phyloP scores from a whole-genome alignment of 2,797 vertebrate genomes.

The Amniataba percoides region DNA sequence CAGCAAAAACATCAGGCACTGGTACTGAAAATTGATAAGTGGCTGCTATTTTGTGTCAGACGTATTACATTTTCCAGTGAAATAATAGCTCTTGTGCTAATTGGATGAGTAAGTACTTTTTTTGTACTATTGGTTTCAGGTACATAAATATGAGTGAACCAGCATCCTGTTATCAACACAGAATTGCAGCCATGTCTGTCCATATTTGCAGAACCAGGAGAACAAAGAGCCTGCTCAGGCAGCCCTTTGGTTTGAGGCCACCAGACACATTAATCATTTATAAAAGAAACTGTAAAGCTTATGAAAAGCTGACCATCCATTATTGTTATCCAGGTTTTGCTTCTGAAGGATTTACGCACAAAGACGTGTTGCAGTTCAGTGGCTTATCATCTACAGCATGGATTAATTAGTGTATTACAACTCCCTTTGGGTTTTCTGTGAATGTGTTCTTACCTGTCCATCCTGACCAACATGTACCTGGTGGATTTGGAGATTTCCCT shows the following conservation, averaged over 20 bases:
- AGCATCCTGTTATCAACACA: background rate
- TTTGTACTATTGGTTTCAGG: background rate
- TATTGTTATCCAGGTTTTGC: background rate
- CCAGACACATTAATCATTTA: conserved; percentile 6
- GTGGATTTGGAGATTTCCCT: conserved; percentile 99
- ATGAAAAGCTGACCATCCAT: background rate
- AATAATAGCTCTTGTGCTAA: background rate
- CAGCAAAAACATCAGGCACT: background rate
- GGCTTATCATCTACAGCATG: background rate
- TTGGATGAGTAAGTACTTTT: background rate
- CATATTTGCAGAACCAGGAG: background rate
- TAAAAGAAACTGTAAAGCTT: background rate
- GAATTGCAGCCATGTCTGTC: background rate
- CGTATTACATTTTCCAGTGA: background rate
- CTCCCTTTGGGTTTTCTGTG: background rate
- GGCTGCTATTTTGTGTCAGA: background rate
- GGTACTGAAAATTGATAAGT: background rate
- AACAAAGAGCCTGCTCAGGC: conserved; percentile 6
- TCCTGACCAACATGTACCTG: conserved; percentile 98
- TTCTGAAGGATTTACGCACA: background rate
- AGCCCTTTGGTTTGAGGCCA: background rate
- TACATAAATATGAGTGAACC: background rate
- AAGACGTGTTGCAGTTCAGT: background rate
- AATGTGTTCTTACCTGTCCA: conserved; percentile 91
- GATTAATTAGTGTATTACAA: background rate